Percentiles rank a stretch among this genome's conserved stretches.
Evolutionary conservation across 1,140 invertebrate species (phyloP).

Genomic region (Panulirus ornatus): DNA sequence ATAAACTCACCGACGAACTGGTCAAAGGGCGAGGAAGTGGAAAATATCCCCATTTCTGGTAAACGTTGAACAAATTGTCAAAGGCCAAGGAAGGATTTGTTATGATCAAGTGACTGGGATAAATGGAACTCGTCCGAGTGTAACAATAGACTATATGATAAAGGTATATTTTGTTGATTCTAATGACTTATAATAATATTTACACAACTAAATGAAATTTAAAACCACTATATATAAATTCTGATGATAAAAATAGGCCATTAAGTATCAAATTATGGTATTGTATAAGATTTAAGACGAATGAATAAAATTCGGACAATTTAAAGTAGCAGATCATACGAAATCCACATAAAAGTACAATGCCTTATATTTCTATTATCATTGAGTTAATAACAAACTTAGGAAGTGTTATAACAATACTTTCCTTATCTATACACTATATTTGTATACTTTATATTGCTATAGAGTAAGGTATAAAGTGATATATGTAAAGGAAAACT

Average conservation of each 20-base stretch:
- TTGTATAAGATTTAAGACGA: not conserved
- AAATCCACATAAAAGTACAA: slow-evolving; percentile 5
- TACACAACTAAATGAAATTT: too few species aligned
- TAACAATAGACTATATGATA: too few species aligned
- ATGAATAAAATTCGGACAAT: not conserved
- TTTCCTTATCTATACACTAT: too few species aligned
- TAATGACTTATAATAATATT: too few species aligned
- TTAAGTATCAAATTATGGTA: not conserved
- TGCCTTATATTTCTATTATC: not conserved
- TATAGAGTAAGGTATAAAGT: too few species aligned
- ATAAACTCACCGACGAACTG: slow-evolving; percentile 53
- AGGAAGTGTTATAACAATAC: too few species aligned
- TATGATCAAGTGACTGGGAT: slow-evolving; percentile 62
- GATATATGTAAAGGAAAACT: too few species aligned
- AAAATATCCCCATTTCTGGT: slow-evolving; percentile 59
- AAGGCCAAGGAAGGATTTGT: slow-evolving; percentile 37
- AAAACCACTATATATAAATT: too few species aligned
- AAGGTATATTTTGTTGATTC: too few species aligned
- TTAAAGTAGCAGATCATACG: not conserved
- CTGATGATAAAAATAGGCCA: too few species aligned
- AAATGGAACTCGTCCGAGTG: not conserved
- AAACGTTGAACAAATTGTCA: slow-evolving; percentile 28
- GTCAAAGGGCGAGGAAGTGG: slow-evolving; percentile 60
- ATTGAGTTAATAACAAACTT: too few species aligned
- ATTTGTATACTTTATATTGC: too few species aligned